Base-by-base conservation (phyloP, 2,113 vertebrate species). In the Taxidea taxus region DNA sequence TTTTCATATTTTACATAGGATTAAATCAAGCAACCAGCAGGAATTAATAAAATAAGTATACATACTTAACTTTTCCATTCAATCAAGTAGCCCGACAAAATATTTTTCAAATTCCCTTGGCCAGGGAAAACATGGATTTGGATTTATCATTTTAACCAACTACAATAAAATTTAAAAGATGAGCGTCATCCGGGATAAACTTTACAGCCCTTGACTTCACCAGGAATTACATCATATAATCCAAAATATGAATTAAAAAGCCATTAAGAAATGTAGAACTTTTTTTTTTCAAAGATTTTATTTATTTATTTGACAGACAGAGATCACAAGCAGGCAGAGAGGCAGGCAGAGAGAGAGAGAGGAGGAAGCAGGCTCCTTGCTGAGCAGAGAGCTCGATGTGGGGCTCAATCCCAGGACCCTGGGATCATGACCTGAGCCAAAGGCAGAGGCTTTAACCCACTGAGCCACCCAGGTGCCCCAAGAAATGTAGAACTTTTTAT, bases 41-140 rank as follows among this genome's bases (percentile, higher is more conserved):
- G 49, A 95, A 94, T 94, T 91, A 95, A 54, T 72, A 97, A 91
- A 60, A 96, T 51, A 97, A 94, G n/a, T n/a, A 83, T 18, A 72
- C 7, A 85, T 34, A 87, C 10, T 42, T 95, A 95, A 85, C 49
- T 60, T 89, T 62, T 80, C 14, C 34, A 51, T 44, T 95, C 75
- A 75, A 75, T 82, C 70, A 82, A 97, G 34, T 87, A 92, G 82
- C 72, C 80, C 34, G 84, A 86, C 42, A 72, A 87, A 97, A 87
- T 60, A 78, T 42, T 96, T 93, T 77, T 77, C 49, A 70, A 78
- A 68, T 81, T 60, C 31, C 42, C 58, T 82, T 96, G 66, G 60
- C 29, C 85, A 64, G 37, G 37, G 16, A 89, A 97, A 91, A 91
- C 7, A 80, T 64, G 29, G 95, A 95, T 74, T 94, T 93, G 87